These are phyloP conservation scores for Mus musculus DNA, from an alignment of 2,113 vertebrate species.

Conservation along the genomic window GRCm39 chr11:66271001-66271500, in stretches of 20 bases:
- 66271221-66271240: not conserved
- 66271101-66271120: not conserved
- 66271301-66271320: not conserved
- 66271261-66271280: not conserved
- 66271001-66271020: fast-evolving
- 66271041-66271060: not conserved
- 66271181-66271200: not conserved
- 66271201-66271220: not conserved
- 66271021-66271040: too few relatives aligned
- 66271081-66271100: not conserved
- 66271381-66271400: not conserved
- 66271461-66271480: not conserved
- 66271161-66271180: not conserved
- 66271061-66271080: not conserved
- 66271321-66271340: not conserved
- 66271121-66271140: not conserved
- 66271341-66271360: not conserved
- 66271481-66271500: slow-evolving; percentile 39
- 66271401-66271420: slow-evolving; percentile 5
- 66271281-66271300: not conserved
- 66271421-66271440: not conserved
- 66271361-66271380: not conserved
- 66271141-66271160: not conserved
- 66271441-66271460: not conserved
- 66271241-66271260: not conserved